A percentile compares a stretch with the other conserved stretches of the same genome.
phyloP scores from a whole-genome alignment of 1,140 invertebrate species.

The Drosophila chauvacae region DNA sequence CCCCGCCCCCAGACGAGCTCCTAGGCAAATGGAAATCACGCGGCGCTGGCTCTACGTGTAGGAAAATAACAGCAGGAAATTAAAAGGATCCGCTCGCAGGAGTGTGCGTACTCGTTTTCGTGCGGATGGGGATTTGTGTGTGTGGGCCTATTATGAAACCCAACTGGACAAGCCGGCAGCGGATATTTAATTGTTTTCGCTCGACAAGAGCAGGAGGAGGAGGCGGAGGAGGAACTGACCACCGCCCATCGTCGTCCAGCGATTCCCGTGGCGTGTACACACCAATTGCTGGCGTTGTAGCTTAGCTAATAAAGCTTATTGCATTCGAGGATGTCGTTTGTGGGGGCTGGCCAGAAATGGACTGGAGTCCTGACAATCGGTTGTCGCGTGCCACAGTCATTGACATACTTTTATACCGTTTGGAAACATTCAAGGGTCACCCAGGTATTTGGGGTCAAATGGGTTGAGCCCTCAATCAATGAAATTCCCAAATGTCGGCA shows the following conservation, averaged over 20 bases:
- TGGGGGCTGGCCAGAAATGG: neutral
- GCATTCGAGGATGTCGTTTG: slow-evolving; percentile 29
- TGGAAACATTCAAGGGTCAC: slow-evolving; percentile 24
- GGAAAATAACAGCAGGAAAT: slow-evolving; percentile 80
- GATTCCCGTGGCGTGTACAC: slow-evolving; percentile 39
- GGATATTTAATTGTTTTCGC: slow-evolving; percentile 74
- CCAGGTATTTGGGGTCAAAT: slow-evolving; percentile 26
- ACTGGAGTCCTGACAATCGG: slow-evolving; percentile 18
- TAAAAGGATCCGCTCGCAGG: slow-evolving; percentile 64
- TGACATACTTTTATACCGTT: slow-evolving; percentile 59
- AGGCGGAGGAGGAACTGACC: neutral
- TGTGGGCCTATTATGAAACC: slow-evolving; percentile 60
- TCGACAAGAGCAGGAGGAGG: slow-evolving; percentile 2
- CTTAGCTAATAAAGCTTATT: slow-evolving; percentile 63
- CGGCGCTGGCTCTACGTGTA: slow-evolving; percentile 53
- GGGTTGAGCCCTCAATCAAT: slow-evolving; percentile 8
- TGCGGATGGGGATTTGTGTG: slow-evolving; percentile 19
- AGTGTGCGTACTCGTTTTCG: slow-evolving; percentile 14
- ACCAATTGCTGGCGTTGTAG: slow-evolving; percentile 32
- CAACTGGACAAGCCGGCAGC: slow-evolving; percentile 50
- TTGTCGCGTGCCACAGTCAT: slow-evolving; percentile 61
- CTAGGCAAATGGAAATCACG: slow-evolving; percentile 73
- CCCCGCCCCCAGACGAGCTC: neutral
- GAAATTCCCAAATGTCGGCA: neutral
- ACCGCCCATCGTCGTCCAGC: neutral